A percentile compares a stretch with the other conserved stretches of the same genome.
phyloP scores from a whole-genome alignment of 1,140 invertebrate species.

The Maconellicoccus hirsutus region DNA sequence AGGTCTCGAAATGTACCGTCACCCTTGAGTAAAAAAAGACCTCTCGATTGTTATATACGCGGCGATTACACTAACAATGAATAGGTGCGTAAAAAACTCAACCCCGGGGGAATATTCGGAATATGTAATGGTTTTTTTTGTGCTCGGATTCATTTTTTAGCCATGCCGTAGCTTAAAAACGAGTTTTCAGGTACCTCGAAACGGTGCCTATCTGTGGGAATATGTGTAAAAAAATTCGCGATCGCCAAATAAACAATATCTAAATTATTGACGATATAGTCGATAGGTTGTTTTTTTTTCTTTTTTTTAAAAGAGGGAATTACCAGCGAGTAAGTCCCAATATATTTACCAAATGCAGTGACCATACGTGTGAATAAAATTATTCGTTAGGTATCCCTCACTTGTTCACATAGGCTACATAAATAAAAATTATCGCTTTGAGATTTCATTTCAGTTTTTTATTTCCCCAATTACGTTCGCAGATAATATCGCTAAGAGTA shows the following conservation, averaged over 20 bases:
- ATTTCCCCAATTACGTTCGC: too few relatives aligned
- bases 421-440: too few relatives aligned
- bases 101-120: not conserved
- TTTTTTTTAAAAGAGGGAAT: not conserved
- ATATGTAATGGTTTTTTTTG: conserved; percentile 16
- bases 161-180: not conserved
- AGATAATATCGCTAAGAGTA: too few relatives aligned
- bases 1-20: not conserved
- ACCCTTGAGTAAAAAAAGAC: conserved; percentile 14
- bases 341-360: not conserved
- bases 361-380: not conserved
- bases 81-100: not conserved
- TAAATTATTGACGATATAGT: conserved; percentile 5
- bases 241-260: not conserved
- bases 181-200: conserved; percentile 1
- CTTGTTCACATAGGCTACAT: too few relatives aligned
- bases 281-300: not conserved
- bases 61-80: conserved; percentile 15
- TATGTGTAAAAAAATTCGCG: not conserved
- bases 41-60: not conserved
- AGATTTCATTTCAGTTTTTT: too few relatives aligned
- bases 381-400: too few relatives aligned
- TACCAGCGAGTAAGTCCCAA: not conserved
- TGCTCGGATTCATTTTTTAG: not conserved
- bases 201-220: conserved; percentile 10